These are phyloP conservation scores for Tridacna gigas DNA, from an alignment of 2,888 invertebrate genomes.

Conservation along the genomic window DNA sequence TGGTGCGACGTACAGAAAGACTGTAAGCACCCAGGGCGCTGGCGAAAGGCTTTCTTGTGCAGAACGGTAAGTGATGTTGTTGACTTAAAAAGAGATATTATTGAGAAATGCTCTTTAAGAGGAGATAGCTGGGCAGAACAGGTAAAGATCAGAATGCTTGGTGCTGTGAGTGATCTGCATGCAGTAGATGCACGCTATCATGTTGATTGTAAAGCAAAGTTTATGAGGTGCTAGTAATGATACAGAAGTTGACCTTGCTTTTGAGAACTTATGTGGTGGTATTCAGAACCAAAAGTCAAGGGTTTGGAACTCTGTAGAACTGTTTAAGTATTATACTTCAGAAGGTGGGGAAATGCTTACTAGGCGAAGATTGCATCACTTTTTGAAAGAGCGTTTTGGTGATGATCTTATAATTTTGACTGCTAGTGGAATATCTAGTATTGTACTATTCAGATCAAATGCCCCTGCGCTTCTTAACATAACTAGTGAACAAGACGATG, in stretches of 20 bases:
- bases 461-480: too few relatives aligned
- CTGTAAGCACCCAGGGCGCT: slow-evolving; percentile 1
- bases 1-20: not conserved
- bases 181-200: not conserved
- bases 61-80: not conserved
- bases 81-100: not conserved
- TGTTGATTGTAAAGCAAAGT: not conserved
- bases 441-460: not conserved
- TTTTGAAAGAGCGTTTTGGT: not conserved
- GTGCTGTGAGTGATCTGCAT: not conserved
- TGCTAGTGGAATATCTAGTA: not conserved
- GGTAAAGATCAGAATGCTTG: not conserved
- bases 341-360: not conserved
- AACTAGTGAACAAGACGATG: not conserved
- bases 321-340: not conserved
- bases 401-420: not conserved
- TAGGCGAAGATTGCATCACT: not conserved
- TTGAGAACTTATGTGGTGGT: too few relatives aligned
- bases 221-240: too few relatives aligned
- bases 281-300: not conserved
- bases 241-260: too few relatives aligned
- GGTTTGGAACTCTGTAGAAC: slow-evolving; percentile 4
- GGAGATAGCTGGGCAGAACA: not conserved
- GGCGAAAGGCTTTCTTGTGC: not conserved
- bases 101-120: not conserved